Evolutionary conservation across 2,888 invertebrate genomes (phyloP), one percentile per base, ranked within the genome.

Genomic region (Amphiduros pacificus): DNA sequence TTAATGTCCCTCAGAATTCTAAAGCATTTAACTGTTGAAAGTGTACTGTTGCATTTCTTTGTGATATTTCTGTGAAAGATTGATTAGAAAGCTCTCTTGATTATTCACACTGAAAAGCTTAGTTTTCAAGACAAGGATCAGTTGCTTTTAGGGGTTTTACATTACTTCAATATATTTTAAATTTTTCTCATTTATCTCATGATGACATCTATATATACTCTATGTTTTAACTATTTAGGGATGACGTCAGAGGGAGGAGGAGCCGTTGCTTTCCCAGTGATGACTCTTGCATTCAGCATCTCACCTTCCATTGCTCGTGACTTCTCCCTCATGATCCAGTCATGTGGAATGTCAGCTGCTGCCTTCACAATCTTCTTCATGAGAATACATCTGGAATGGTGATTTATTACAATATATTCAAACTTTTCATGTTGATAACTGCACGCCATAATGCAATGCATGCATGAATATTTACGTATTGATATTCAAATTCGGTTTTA

Each of bases 361-460:
- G 62, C 78, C 20, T 73, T 76, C 54, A 70, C 73, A 29, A 76
- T 79, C 20, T 28, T 80, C 52, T 76, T 75, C 68, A 77, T 78
- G 77, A 26, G 54, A 24, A 40, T 70, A 20, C 58, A 60, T 27
- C 31, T 67, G 14, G 69, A 70, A n/a, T 71, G 74, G 66, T 40
- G 41, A 5, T 74, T n/a, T n/a, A n/a, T n/a, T n/a, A n/a, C n/a
- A n/a, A n/a, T n/a, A n/a, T n/a, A n/a, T n/a, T n/a, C n/a, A n/a
- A n/a, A n/a, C n/a, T n/a, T n/a, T n/a, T n/a, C n/a, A n/a, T n/a
- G n/a, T n/a, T n/a, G n/a, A n/a, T n/a, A n/a, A n/a, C n/a, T n/a
- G n/a, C n/a, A n/a, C n/a, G n/a, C n/a, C n/a, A n/a, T n/a, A n/a
- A n/a, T n/a, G n/a, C n/a, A n/a, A n/a, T n/a, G n/a, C n/a, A n/a